Percentiles rank a stretch among this genome's conserved stretches.
Conservation (phyloP, 2,113 vertebrate species). For the Nicator chloris region DNA sequence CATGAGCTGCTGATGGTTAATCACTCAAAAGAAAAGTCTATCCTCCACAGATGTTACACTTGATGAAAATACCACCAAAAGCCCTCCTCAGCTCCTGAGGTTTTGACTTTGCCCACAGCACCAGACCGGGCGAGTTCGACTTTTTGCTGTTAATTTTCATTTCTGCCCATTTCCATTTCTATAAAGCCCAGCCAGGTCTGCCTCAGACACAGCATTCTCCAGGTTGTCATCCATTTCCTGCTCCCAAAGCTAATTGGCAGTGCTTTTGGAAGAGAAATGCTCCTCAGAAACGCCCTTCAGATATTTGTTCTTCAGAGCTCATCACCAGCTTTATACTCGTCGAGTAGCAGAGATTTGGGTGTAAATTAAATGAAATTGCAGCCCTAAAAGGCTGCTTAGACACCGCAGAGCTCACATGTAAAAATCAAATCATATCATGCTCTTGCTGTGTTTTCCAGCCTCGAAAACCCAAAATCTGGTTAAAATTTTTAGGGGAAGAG, state of each 20-base stretch:
- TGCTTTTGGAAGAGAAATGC: neutral
- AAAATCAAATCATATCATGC: neutral
- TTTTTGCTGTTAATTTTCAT: constrained; percentile 46
- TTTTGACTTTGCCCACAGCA: neutral
- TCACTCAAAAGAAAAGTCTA: neutral
- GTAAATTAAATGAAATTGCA: constrained; percentile 19
- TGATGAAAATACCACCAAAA: neutral
- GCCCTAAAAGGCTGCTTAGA: neutral
- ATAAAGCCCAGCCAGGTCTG: neutral
- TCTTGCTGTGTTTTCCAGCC: neutral
- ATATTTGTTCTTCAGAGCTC: neutral
- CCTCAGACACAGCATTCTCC: neutral
- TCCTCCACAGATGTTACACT: neutral
- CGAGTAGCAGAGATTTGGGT: neutral
- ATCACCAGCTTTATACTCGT: neutral
- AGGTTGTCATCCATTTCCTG: neutral
- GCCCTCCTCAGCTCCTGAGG: neutral
- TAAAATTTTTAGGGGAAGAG: neutral
- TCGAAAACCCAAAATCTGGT: neutral
- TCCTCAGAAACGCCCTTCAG: neutral
- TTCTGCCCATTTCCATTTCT: constrained; percentile 16
- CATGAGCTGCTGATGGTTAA: neutral
- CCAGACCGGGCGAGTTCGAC: neutral
- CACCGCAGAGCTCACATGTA: neutral
- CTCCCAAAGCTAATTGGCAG: constrained; percentile 27